Evolutionary conservation across 2,797 vertebrate species (phyloP).

Genomic region (Eupleurogrammus muticus): DNA sequence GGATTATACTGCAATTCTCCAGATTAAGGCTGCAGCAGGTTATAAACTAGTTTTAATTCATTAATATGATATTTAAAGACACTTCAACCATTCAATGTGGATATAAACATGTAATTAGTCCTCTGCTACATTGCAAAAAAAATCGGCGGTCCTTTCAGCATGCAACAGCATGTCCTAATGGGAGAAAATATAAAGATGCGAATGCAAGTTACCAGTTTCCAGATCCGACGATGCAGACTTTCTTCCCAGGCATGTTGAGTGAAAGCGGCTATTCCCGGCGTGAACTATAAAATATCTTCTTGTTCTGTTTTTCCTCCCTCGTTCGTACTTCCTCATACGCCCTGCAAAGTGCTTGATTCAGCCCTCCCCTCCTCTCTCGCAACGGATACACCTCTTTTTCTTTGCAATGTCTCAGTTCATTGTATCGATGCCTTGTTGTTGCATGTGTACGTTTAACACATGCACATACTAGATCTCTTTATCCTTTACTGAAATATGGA

Average conservation of each 20-base stretch:
- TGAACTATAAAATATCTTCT: background rate
- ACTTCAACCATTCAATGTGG: no score
- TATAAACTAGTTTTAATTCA: no score
- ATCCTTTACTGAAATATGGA: background rate
- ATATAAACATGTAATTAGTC: no score
- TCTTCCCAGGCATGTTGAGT: slow-evolving; percentile 74
- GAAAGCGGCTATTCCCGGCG: background rate
- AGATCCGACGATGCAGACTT: slow-evolving; percentile 85
- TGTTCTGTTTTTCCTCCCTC: background rate
- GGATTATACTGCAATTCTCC: background rate
- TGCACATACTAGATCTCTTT: background rate
- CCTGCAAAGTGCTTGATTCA: slow-evolving; percentile 19
- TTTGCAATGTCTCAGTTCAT: background rate
- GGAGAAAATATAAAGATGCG: background rate
- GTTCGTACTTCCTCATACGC: slow-evolving; percentile 76
- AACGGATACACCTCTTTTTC: slow-evolving; percentile 24
- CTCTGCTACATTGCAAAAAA: no score
- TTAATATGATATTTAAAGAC: no score
- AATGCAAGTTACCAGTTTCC: slow-evolving; percentile 79
- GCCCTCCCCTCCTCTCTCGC: slow-evolving; percentile 32
- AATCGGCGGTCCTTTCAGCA: background rate
- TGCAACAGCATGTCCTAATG: no score
- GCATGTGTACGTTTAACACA: background rate
- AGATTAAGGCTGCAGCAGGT: background rate
- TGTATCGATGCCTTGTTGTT: background rate